A percentile compares a stretch with the other conserved stretches of the same genome.
Conservation (phyloP, 2,113 vertebrate genomes). For the Cavia porcellus region DNA sequence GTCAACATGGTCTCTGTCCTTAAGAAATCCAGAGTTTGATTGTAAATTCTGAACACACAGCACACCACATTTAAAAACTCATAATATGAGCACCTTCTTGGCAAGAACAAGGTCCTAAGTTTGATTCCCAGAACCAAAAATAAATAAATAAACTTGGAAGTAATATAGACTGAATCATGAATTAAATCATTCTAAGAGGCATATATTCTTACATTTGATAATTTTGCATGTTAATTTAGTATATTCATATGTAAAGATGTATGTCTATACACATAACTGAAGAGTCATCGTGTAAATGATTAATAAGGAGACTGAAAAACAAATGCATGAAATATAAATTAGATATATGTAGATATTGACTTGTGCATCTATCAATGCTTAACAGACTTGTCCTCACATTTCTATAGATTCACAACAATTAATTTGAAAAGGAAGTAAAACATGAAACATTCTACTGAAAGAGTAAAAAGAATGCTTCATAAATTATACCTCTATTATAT, state of each 20-base stretch:
- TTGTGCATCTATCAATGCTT: neutral
- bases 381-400: neutral
- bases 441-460: neutral
- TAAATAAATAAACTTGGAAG: neutral
- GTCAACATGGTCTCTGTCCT: neutral
- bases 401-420: neutral
- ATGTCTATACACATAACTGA: neutral
- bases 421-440: neutral
- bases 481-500: neutral
- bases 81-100: no score
- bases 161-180: neutral
- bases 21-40: neutral
- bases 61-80: neutral
- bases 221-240: neutral
- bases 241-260: neutral
- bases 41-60: neutral
- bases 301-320: neutral
- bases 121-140: no score
- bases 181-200: neutral
- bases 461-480: neutral
- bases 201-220: neutral
- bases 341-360: neutral
- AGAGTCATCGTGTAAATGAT: neutral
- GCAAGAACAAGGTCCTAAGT: no score
- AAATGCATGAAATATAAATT: neutral